phyloP scores from a whole-genome alignment of 1,140 invertebrate genomes.

The Nasonia giraulti region DNA sequence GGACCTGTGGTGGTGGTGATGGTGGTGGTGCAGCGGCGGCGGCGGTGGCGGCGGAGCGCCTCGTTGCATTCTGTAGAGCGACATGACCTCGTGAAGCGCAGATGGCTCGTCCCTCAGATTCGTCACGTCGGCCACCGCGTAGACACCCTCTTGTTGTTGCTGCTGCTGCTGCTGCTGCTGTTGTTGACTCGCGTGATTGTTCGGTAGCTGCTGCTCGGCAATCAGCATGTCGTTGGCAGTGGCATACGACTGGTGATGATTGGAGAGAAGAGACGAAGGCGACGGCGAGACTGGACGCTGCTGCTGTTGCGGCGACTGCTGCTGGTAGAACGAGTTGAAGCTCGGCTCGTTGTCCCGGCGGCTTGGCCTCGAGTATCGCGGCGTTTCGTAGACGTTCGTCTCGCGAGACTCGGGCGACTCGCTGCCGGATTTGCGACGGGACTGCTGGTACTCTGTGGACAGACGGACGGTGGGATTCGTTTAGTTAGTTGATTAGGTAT shows the following conservation, averaged over 20 bases:
- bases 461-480: background rate
- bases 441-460: conserved; percentile 41
- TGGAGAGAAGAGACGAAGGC: background rate
- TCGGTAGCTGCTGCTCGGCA: background rate
- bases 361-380: conserved; percentile 58
- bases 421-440: conserved; percentile 53
- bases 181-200: conserved; percentile 23
- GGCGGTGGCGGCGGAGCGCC: conserved; percentile 54
- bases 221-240: conserved; percentile 22
- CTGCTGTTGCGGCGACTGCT: conserved; percentile 21
- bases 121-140: conserved; percentile 69
- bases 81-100: conserved; percentile 63
- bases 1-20: background rate
- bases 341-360: conserved; percentile 51
- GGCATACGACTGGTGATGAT: background rate
- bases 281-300: background rate
- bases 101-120: conserved; percentile 61
- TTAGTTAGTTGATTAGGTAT: background rate
- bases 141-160: conserved; percentile 61
- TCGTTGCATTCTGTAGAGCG: conserved; percentile 65
- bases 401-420: conserved; percentile 59
- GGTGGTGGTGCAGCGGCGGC: conserved; percentile 24
- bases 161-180: background rate
- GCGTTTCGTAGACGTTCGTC: conserved; percentile 66
- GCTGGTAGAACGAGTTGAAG: conserved; percentile 47